These are phyloP conservation scores for Suricata suricatta DNA, from an alignment of 2,113 vertebrate genomes.

Conservation along the genomic window DNA sequence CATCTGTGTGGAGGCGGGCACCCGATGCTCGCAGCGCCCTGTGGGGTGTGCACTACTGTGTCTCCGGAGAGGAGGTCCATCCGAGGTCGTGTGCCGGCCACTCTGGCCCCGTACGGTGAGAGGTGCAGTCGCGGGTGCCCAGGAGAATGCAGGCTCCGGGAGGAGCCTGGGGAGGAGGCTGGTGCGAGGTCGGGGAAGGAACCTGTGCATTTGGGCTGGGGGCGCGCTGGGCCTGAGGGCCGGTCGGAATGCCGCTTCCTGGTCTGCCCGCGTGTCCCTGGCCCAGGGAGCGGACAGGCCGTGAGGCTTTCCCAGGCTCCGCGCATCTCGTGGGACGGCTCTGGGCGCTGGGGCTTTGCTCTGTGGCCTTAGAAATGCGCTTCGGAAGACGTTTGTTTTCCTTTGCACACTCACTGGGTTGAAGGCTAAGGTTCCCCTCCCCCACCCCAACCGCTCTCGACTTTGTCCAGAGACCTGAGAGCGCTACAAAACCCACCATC, in stretches of 20 bases:
- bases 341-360: rapidly evolving
- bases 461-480: neutral
- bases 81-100: neutral
- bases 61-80: neutral
- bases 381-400: rapidly evolving
- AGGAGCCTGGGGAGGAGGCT: rapidly evolving
- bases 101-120: rapidly evolving
- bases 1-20: rapidly evolving
- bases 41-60: rapidly evolving
- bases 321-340: neutral
- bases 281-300: neutral
- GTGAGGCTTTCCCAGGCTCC: neutral
- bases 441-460: rapidly evolving
- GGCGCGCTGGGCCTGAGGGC: neutral
- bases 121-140: too few species aligned
- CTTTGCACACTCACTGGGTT: neutral
- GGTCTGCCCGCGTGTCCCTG: neutral
- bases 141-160: too few species aligned
- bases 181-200: rapidly evolving
- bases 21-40: rapidly evolving
- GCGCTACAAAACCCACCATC: rapidly evolving
- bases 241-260: neutral
- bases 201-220: neutral
- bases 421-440: neutral
- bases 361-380: neutral